Evolutionary conservation across 2,888 invertebrate genomes (phyloP).

Genomic region (Tridacna crocea): DNA sequence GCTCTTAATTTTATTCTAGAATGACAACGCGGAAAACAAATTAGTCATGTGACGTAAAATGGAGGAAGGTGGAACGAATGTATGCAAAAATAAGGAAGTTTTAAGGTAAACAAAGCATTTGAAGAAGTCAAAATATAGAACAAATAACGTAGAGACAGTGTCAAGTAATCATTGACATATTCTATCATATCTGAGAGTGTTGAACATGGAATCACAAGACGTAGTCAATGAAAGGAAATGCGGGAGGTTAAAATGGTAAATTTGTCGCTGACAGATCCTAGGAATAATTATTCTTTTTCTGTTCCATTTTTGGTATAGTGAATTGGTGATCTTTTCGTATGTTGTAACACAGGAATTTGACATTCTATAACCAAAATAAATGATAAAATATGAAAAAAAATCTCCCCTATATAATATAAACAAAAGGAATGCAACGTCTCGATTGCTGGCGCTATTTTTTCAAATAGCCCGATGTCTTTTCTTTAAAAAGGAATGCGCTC

Average conservation of each 20-base stretch:
- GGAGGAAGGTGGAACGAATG: not conserved
- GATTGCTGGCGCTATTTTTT: too few relatives aligned
- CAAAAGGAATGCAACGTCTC: too few relatives aligned
- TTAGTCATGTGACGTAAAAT: constrained; percentile 19
- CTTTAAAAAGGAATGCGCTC: too few relatives aligned
- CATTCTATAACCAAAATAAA: too few relatives aligned
- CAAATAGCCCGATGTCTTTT: too few relatives aligned
- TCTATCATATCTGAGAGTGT: not conserved
- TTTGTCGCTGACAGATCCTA: too few relatives aligned
- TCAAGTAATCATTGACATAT: not conserved
- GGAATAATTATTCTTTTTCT: too few relatives aligned
- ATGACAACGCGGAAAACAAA: not conserved
- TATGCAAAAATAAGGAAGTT: not conserved
- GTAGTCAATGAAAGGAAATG: not conserved
- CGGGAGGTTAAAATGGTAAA: not conserved
- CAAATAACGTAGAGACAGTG: not conserved
- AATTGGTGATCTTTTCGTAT: too few relatives aligned
- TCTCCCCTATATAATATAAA: too few relatives aligned
- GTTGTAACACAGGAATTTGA: too few relatives aligned
- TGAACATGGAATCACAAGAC: not conserved
- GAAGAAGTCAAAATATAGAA: constrained; percentile 5
- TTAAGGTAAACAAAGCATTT: constrained; percentile 2
- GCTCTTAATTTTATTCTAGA: not conserved
- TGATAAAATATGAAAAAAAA: too few relatives aligned
- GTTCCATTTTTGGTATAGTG: too few relatives aligned